Conservation (phyloP, 2,888 invertebrate genomes). For the Cryptocephalus primarius region DNA sequence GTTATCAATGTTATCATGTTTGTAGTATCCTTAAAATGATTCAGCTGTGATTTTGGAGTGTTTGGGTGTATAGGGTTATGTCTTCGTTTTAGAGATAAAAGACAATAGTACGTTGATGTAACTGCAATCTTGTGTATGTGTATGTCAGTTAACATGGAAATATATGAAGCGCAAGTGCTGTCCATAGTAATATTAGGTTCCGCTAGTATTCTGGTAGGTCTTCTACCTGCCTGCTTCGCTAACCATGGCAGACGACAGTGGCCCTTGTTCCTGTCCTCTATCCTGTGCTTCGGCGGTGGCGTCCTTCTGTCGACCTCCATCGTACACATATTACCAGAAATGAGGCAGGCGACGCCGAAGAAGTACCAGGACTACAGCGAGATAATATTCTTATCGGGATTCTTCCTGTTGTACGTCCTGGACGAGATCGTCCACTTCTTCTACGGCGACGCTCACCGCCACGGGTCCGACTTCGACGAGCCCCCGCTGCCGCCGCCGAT, state of each 20-base stretch:
- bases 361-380: conserved; percentile 44
- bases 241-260: conserved; percentile 45
- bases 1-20: too few species aligned
- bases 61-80: too few species aligned
- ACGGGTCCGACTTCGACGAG: conserved; percentile 13
- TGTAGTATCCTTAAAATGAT: too few species aligned
- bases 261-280: conserved; percentile 53
- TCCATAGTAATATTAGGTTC: conserved; percentile 56
- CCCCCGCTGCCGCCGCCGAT: background rate
- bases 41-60: too few species aligned
- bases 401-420: conserved; percentile 59
- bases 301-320: conserved; percentile 66
- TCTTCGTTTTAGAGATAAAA: background rate
- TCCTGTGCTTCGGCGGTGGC: conserved; percentile 73
- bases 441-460: conserved; percentile 41
- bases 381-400: conserved; percentile 55
- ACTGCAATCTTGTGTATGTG: too few species aligned
- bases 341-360: conserved; percentile 42
- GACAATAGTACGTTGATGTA: background rate
- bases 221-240: conserved; percentile 56
- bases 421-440: conserved; percentile 63
- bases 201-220: conserved; percentile 58
- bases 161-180: conserved; percentile 44
- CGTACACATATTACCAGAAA: conserved; percentile 74
- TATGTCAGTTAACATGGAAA: conserved; percentile 6